Conservation (phyloP, 2,888 invertebrate genomes). For the Conus canariensis region DNA sequence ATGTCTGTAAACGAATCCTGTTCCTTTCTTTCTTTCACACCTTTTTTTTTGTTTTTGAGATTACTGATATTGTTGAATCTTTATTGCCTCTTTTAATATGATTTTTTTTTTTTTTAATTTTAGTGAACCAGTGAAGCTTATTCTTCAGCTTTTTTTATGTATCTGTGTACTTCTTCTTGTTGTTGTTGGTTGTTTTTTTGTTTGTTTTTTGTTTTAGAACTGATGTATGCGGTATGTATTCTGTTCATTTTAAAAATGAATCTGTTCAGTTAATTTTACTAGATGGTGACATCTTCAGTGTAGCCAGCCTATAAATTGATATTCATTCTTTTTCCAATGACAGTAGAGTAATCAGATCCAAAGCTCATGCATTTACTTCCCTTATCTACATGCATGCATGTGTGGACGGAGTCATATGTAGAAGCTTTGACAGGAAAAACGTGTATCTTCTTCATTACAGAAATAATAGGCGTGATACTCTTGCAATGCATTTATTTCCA, state of each 20-base stretch:
- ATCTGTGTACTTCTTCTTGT: background rate
- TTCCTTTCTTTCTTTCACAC: no score
- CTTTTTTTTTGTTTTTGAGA: no score
- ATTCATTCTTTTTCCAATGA: background rate
- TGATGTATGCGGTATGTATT: background rate
- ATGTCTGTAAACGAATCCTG: no score
- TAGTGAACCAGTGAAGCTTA: no score
- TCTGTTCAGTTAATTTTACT: background rate
- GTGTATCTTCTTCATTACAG: background rate
- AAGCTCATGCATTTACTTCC: background rate
- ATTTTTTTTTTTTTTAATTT: background rate
- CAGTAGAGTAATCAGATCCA: background rate
- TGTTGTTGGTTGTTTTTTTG: background rate
- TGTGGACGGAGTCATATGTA: background rate
- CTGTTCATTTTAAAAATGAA: background rate
- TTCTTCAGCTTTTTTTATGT: no score
- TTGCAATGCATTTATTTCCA: slow-evolving; percentile 6
- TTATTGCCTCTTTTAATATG: no score
- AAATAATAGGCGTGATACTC: background rate
- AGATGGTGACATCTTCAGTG: no score
- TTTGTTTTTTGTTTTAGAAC: background rate
- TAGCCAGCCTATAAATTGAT: no score
- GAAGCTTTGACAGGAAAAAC: background rate
- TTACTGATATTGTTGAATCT: no score
- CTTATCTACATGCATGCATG: background rate